phyloP scores from a whole-genome alignment of 1,140 invertebrate genomes.

The Potamilus streckersoni region DNA sequence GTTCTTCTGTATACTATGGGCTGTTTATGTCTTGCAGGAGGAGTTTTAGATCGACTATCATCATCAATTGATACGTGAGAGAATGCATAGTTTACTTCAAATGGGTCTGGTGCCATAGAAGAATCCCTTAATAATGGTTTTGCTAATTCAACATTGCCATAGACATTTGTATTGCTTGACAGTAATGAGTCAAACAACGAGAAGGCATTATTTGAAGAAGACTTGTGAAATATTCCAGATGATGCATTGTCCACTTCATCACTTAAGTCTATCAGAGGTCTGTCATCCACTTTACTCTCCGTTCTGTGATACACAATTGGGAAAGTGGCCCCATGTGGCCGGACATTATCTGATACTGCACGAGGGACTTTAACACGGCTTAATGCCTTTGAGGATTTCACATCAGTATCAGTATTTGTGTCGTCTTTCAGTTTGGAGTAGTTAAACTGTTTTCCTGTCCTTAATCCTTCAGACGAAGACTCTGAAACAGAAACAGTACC shows the following conservation, averaged over 20 bases:
- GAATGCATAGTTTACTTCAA: slow-evolving; percentile 44
- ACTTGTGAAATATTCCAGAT: not conserved
- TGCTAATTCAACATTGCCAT: slow-evolving; percentile 50
- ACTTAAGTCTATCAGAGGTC: slow-evolving; percentile 65
- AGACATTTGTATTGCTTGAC: slow-evolving; percentile 29
- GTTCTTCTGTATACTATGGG: slow-evolving; percentile 36
- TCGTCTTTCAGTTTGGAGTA: slow-evolving; percentile 69
- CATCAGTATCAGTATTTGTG: slow-evolving; percentile 18
- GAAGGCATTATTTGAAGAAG: slow-evolving; percentile 36
- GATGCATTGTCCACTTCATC: slow-evolving; percentile 43
- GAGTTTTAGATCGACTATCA: slow-evolving; percentile 4
- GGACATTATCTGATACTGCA: not conserved
- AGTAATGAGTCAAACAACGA: slow-evolving; percentile 58
- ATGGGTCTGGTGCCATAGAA: slow-evolving; percentile 44
- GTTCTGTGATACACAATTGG: slow-evolving; percentile 3
- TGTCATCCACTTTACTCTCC: slow-evolving; percentile 43
- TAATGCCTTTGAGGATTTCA: not conserved
- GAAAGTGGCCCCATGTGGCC: not conserved
- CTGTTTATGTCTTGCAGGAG: slow-evolving; percentile 22
- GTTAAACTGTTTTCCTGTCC: slow-evolving; percentile 64
- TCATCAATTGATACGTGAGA: slow-evolving; percentile 3
- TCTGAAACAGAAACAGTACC: slow-evolving; percentile 37
- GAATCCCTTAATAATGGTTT: slow-evolving; percentile 46
- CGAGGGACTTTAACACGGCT: no score
- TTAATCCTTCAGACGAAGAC: slow-evolving; percentile 35